A percentile compares a stretch with the other conserved stretches of the same genome.
phyloP scores from a whole-genome alignment of 2,888 invertebrate genomes.

The Temnothorax rugatulus region DNA sequence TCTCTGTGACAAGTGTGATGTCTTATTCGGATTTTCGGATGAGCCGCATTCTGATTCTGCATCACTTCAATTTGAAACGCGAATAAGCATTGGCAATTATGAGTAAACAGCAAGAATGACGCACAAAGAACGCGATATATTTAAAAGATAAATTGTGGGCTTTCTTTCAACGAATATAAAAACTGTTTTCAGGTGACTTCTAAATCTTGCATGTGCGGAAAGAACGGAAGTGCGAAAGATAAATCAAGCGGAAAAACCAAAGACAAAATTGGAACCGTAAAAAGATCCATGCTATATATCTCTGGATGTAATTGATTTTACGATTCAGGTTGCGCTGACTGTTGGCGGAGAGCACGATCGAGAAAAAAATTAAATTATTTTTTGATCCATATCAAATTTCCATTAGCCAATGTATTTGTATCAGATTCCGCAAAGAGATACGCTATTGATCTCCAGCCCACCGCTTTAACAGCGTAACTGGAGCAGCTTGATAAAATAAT shows the following conservation, averaged over 20 bases:
- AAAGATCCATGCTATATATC: constrained; percentile 36
- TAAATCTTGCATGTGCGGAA: neutral
- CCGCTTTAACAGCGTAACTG: constrained; percentile 13
- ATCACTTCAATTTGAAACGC: neutral
- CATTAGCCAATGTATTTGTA: constrained; percentile 48
- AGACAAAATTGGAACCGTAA: constrained; percentile 37
- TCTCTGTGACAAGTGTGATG: too few species aligned
- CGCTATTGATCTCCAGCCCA: constrained; percentile 29
- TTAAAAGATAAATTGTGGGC: neutral
- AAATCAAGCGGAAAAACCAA: constrained; percentile 37
- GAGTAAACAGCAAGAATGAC: constrained; percentile 32
- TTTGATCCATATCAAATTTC: constrained; percentile 50
- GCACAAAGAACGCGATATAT: neutral
- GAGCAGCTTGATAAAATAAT: constrained; percentile 45
- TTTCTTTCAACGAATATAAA: neutral
- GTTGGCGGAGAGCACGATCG: constrained; percentile 6
- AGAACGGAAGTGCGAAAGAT: constrained; percentile 5
- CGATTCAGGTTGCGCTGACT: constrained; percentile 32
- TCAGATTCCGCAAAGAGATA: constrained; percentile 40
- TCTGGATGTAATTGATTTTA: constrained; percentile 50
- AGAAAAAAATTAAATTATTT: constrained; percentile 51
- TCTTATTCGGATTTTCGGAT: too few species aligned
- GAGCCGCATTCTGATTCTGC: too few species aligned
- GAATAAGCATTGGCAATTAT: constrained; percentile 72
- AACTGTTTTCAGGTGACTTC: neutral